Percentiles rank a stretch among this genome's conserved stretches.
phyloP scores from a whole-genome alignment of 1,140 invertebrate species.

The Micrasema longulum region DNA sequence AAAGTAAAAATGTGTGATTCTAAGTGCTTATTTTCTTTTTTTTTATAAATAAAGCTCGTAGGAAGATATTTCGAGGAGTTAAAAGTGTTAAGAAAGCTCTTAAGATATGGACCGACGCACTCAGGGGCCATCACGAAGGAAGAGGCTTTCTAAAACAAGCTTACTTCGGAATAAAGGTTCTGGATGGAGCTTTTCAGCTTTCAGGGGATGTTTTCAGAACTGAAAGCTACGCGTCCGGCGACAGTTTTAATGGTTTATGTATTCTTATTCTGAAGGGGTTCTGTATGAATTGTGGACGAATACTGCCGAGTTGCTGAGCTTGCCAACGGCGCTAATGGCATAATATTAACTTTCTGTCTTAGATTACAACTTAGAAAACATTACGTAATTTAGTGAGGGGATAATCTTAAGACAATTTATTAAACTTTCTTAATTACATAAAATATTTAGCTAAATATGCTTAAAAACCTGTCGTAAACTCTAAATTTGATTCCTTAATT shows the following conservation, averaged over 20 bases:
- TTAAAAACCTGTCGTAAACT: too few relatives aligned
- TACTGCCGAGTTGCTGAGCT: not conserved
- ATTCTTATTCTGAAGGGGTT: slow-evolving; percentile 30
- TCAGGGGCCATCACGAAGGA: slow-evolving; percentile 49
- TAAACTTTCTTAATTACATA: too few relatives aligned
- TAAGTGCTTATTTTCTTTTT: too few relatives aligned
- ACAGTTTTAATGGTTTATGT: slow-evolving; percentile 28
- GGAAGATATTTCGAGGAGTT: too few relatives aligned
- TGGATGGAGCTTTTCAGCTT: slow-evolving; percentile 27
- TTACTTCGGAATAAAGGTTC: slow-evolving; percentile 53
- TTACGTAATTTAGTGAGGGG: too few relatives aligned
- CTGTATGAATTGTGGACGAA: not conserved
- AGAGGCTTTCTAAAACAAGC: slow-evolving; percentile 53
- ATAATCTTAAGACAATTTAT: too few relatives aligned
- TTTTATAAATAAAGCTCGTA: too few relatives aligned
- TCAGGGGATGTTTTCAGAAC: slow-evolving; percentile 24
- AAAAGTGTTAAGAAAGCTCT: slow-evolving; percentile 41
- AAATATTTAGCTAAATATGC: too few relatives aligned
- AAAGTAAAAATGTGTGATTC: too few relatives aligned
- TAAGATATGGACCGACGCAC: slow-evolving; percentile 50
- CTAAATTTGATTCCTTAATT: too few relatives aligned
- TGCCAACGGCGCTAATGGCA: slow-evolving; percentile 5
- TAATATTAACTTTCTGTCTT: slow-evolving; percentile 6
- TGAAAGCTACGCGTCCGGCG: slow-evolving; percentile 15
- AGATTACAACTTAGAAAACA: too few relatives aligned